A percentile compares a stretch with the other conserved stretches of the same genome.
Conservation (phyloP, 2,797 vertebrate species). For the Eremophila alpestris region DNA sequence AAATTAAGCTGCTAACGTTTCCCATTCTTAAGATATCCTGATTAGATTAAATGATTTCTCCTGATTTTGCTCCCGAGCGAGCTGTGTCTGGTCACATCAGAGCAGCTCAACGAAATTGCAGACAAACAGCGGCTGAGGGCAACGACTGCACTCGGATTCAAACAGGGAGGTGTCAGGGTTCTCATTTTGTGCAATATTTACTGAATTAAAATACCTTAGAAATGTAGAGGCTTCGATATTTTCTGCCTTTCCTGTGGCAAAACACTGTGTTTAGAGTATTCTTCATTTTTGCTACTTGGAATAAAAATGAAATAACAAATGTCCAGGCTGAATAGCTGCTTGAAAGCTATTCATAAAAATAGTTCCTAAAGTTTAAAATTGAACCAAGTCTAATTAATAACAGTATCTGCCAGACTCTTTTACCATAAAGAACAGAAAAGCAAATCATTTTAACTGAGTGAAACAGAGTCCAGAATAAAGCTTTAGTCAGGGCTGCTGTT, state of each 20-base stretch:
- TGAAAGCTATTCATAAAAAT: background rate
- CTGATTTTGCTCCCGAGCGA: slow-evolving; percentile 67
- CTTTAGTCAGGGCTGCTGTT: slow-evolving; percentile 37
- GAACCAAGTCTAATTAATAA: background rate
- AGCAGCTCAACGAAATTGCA: slow-evolving; percentile 69
- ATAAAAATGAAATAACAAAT: background rate
- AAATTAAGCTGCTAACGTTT: slow-evolving; percentile 72
- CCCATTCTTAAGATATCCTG: slow-evolving; percentile 72
- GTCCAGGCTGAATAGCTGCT: background rate
- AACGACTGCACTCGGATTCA: slow-evolving; percentile 11
- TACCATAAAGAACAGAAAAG: slow-evolving; percentile 36
- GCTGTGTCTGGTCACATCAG: slow-evolving; percentile 65
- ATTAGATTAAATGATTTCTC: slow-evolving; percentile 79
- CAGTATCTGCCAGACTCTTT: background rate
- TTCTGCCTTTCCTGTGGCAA: slow-evolving; percentile 28
- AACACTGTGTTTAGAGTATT: background rate
- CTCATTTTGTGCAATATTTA: slow-evolving; percentile 57
- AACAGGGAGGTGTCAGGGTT: slow-evolving; percentile 6
- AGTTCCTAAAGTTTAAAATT: background rate
- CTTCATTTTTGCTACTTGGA: background rate
- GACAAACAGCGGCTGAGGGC: slow-evolving; percentile 48
- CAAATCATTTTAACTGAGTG: slow-evolving; percentile 32
- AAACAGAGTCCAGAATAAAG: slow-evolving; percentile 34
- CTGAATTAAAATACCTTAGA: slow-evolving; percentile 53
- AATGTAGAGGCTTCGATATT: slow-evolving; percentile 11